Evolutionary conservation across 2,888 invertebrate genomes (phyloP), one percentile per base, ranked within the genome.

Genomic region (Nipponacmea schrenckii): DNA sequence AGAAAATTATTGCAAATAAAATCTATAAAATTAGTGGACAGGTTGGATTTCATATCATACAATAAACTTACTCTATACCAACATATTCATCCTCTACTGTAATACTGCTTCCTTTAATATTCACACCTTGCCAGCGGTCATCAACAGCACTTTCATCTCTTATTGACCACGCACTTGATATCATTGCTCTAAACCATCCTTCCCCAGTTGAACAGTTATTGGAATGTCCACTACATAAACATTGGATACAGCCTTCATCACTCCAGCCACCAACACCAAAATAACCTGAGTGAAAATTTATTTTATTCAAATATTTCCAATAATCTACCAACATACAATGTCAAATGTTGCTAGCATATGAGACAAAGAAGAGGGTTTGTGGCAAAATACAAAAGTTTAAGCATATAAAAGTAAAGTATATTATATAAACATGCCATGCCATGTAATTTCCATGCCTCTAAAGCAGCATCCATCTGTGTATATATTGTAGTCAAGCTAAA

Each of bases 191-290:
- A 69, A 71, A 80, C 81, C 81, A 84, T 44, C 73, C 78, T 10
- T 71, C 20, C 24, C 81, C 81, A 4, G 80, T 75, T 20, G 72
- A 71, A 65, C 83, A 84, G 67, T 77, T 77, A 44, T 62, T 68
- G 48, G 81, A 72, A 65, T 81, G 79, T 20, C 80, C 81, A 63
- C 79, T 82, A 67, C 84, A 84, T 70, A 76, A 74, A 66, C 84
- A 84, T 14, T 65, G 71, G 24, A 83, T 68, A 65, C 84, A 84
- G 24, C 82, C 83, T 2, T 78, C 78, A 0, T 66, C 26, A 12
- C 71, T 67, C 81, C 82, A 83, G 20, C 70, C 65, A 5, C 83
- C 82, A 15, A 82, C 74, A 0, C 81, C 84, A 72, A 71, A 84
- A 65, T 69, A 82, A 12, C 80, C 84, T 77, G 2, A 39, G 17